Evolutionary conservation across 1,140 invertebrate species (phyloP).

Genomic region (Pararge aegeria): DNA sequence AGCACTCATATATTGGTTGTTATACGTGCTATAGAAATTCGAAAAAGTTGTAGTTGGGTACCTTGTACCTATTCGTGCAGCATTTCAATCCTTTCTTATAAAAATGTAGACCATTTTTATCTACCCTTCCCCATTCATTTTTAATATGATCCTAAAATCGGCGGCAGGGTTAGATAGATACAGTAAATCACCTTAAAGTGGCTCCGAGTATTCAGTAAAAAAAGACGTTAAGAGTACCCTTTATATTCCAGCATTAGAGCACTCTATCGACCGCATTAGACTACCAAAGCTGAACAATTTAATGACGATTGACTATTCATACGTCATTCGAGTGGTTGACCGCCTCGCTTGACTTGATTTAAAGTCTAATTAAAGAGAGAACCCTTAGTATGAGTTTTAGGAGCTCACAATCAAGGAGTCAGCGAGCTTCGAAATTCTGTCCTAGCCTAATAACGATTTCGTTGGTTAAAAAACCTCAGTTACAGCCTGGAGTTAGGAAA

Average conservation of each 20-base stretch:
- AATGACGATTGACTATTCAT: slow-evolving; percentile 79
- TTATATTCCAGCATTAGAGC: slow-evolving; percentile 37
- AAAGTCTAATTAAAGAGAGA: slow-evolving; percentile 75
- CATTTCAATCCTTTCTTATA: not conserved
- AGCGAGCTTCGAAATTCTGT: too few species aligned
- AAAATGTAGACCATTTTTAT: slow-evolving; percentile 1
- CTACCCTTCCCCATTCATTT: slow-evolving; percentile 21
- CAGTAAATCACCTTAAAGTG: slow-evolving; percentile 39
- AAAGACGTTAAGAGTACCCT: slow-evolving; percentile 34
- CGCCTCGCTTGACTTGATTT: slow-evolving; percentile 74
- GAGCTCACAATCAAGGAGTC: too few species aligned
- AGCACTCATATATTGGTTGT: too few species aligned
- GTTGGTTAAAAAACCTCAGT: too few species aligned
- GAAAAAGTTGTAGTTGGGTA: too few species aligned
- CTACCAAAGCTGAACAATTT: slow-evolving; percentile 77
- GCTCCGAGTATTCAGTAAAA: slow-evolving; percentile 31
- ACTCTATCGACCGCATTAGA: slow-evolving; percentile 60
- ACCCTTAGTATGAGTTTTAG: too few species aligned
- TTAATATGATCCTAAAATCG: slow-evolving; percentile 31
- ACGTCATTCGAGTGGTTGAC: slow-evolving; percentile 71
- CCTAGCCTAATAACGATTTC: too few species aligned
- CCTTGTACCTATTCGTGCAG: not conserved
- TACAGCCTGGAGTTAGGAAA: too few species aligned
- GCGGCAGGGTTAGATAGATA: slow-evolving; percentile 30
- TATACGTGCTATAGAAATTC: too few species aligned